Conservation (phyloP, 2,113 vertebrate genomes). For the Etheostoma spectabile region DNA sequence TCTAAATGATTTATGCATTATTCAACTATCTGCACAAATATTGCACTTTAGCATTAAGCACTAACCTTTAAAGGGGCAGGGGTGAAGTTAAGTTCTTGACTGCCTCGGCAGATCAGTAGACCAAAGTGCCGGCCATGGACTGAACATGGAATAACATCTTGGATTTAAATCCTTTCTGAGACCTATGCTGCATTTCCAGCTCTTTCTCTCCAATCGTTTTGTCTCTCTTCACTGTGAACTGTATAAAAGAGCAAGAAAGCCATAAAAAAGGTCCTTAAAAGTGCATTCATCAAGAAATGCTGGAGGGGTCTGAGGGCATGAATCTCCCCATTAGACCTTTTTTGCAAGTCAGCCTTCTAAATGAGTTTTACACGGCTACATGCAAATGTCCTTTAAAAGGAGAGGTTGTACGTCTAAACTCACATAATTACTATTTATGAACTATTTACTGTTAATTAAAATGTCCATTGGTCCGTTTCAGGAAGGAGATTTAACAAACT, state of each 20-base stretch:
- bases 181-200: slow-evolving; percentile 31
- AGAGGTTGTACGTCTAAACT: background rate
- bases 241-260: slow-evolving; percentile 41
- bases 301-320: slow-evolving; percentile 19
- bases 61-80: background rate
- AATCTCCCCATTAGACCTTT: slow-evolving; percentile 18
- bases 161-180: slow-evolving; percentile 35
- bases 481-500: too few relatives aligned
- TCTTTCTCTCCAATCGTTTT: slow-evolving; percentile 16
- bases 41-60: background rate
- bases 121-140: background rate
- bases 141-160: slow-evolving; percentile 9
- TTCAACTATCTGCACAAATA: slow-evolving; percentile 20
- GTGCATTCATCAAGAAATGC: slow-evolving; percentile 40
- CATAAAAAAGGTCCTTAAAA: slow-evolving; percentile 53
- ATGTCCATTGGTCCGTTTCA: background rate
- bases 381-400: slow-evolving; percentile 4
- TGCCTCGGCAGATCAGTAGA: background rate
- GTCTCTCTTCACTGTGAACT: slow-evolving; percentile 19
- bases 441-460: background rate
- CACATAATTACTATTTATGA: background rate
- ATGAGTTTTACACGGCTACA: background rate
- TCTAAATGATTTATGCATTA: slow-evolving; percentile 16
- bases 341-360: slow-evolving; percentile 11
- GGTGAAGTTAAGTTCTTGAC: background rate